Percentiles rank a stretch among this genome's conserved stretches.
phyloP scores from a whole-genome alignment of 1,140 invertebrate genomes.

The Mycetomoellerius zeteki region DNA sequence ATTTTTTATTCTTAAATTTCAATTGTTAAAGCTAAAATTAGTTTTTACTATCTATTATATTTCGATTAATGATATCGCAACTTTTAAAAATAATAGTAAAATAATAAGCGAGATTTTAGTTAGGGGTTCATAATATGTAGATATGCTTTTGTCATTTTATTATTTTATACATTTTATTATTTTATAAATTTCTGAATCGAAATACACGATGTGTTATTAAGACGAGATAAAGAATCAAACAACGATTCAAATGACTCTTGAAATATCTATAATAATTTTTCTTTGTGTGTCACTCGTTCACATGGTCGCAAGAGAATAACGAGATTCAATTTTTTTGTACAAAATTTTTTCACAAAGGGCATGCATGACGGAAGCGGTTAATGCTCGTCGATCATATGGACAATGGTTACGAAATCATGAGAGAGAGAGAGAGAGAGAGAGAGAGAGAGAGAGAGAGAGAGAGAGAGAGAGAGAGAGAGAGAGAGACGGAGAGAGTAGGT shows the following conservation, averaged over 20 bases:
- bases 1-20: constrained; percentile 8
- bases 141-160: background rate
- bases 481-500: background rate
- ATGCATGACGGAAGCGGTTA: constrained; percentile 24
- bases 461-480: background rate
- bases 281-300: constrained; percentile 17
- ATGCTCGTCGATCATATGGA: constrained; percentile 51
- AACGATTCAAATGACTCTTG: background rate
- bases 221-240: background rate
- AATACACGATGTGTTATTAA: background rate
- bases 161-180: background rate
- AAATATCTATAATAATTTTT: constrained; percentile 21
- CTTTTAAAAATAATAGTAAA: background rate
- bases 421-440: background rate
- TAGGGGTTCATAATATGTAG: background rate
- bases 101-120: background rate
- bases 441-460: background rate
- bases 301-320: background rate
- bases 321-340: constrained; percentile 43
- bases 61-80: background rate
- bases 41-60: background rate
- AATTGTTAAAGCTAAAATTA: background rate
- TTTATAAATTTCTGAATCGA: background rate
- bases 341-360: constrained; percentile 48
- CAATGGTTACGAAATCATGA: constrained; percentile 48